Evolutionary conservation across 2,888 invertebrate genomes (phyloP), one percentile per base, ranked within the genome.

Genomic region (Perdita meconis): DNA sequence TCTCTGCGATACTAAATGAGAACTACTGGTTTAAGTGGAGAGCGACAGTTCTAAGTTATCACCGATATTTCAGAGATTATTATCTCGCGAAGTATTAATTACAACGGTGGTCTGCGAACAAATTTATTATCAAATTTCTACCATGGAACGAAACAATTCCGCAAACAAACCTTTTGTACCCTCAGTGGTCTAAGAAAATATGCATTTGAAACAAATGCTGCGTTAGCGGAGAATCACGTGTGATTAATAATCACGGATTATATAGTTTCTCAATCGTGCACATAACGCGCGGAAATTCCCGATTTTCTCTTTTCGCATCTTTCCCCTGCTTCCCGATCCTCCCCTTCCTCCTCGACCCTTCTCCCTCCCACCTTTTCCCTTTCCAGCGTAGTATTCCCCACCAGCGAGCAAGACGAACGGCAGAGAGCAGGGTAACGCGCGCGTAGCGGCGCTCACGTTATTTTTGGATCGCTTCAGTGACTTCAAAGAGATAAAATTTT

Each of bases 401-500:
- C 19, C 16, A 13, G 30, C 30, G 30, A 30, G 30, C 30, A 30
- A 10, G 50, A 2, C 24, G 64, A 19, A 24, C 44, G 22, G 10
- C 50, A 19, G 44, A 36, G 53, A 65, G 61, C 40, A 16, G 42
- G 73, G 53, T 44, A 36, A 40, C 34, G 8, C 19, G 38, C 24
- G 47, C 34, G 64, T 22, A 73, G 44, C 65, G 38, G 42, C 50
- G 40, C 44, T 60, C 59, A 16, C 75, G 85, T 84, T 84, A 85
- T 84, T 85, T 85, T 85, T 81, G 77, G 85, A 85, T 68, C 72
- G 73, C 42, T 51, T 69, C 67, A 42, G 42, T 44, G 42, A 12
- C 64, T 69, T 38, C 36, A 50, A 61, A 69, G 70, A 79, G 85
- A 84, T 84, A 79, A 81, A 73, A n/a, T 66, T 82, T 82, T 84